phyloP scores from a whole-genome alignment of 2,113 vertebrate species.

The Lepus timidus region DNA sequence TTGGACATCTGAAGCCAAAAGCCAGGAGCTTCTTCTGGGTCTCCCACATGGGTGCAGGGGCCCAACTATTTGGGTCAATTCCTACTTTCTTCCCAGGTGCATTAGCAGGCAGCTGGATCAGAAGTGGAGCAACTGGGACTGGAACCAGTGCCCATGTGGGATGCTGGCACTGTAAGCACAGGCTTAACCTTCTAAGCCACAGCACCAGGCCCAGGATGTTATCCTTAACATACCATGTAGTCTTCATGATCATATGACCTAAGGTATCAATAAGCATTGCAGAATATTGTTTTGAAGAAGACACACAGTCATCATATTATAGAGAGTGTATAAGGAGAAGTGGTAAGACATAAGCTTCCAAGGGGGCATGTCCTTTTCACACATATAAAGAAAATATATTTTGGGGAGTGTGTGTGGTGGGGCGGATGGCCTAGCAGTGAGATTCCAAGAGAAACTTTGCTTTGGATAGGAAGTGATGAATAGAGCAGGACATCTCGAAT shows the following conservation, averaged over 20 bases:
- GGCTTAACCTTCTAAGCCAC: too few species aligned
- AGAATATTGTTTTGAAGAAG: not conserved
- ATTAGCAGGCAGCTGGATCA: too few species aligned
- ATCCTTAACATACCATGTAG: accelerated
- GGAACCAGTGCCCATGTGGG: too few species aligned
- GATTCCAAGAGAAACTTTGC: not conserved
- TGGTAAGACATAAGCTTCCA: not conserved
- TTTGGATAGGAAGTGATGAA: not conserved
- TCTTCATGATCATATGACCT: not conserved
- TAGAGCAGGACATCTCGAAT: not conserved
- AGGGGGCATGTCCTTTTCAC: accelerated
- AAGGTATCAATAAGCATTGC: not conserved
- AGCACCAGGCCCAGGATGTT: too few species aligned
- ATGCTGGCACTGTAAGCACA: too few species aligned
- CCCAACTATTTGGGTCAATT: too few species aligned
- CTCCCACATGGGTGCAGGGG: too few species aligned
- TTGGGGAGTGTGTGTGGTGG: not conserved
- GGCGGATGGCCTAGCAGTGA: not conserved
- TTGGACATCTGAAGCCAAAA: too few species aligned
- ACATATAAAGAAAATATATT: not conserved
- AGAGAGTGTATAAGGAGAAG: not conserved
- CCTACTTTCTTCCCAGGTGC: too few species aligned
- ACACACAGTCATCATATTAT: accelerated
- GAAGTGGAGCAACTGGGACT: too few species aligned
- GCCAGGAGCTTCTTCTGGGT: too few species aligned